Base-by-base conservation (phyloP, 2,888 invertebrate species). In the Apomyelois bistriatella region DNA sequence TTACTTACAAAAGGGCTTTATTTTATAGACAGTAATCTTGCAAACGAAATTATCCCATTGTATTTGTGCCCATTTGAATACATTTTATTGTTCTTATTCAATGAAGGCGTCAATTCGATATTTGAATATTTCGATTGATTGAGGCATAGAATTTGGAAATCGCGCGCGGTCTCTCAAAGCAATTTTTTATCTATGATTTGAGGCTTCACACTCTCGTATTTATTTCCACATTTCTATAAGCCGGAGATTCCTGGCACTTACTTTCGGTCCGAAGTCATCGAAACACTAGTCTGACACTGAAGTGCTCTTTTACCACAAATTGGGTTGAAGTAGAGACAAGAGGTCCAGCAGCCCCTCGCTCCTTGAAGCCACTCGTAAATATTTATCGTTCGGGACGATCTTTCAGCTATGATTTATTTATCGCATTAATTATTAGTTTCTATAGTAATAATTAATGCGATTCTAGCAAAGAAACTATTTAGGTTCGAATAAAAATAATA, bases 241-340 rank as follows among this genome's bases (percentile, higher is more conserved):
- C 4, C 10, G 10, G 32, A 10, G 10, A 4, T 10, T 9, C 8
- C 7, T 32, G 10, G 32, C 7, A 32, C 7, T 5, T 28, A 32
- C 7, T 22, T 5, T 22, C 22, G 32, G 65, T 67, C 61, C 60
- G 69, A 70, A 59, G 67, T 72, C 78, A 79, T 79, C 76, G 74
- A 70, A 79, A 75, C 73, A 70, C 69, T 73, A 70, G 69, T 64
- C 17, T 70, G 70, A 63, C 40, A 28, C 62, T 66, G 61, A 59
- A 69, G 65, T 59, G 62, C 72, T 68, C 72, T 70, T 58, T 66
- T 70, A 63, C 67, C 67, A 63, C 69, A 76, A 80, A 82, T 79
- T 82, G 76, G 74, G 74, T 81, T 78, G 72, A 63, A 59, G 10
- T 16, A 71, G 63, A 66, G 66, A 72, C 69, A 67, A 69, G 72